These are phyloP conservation scores for Abramis brama DNA, from an alignment of 2,113 vertebrate species.

Conservation along the genomic window DNA sequence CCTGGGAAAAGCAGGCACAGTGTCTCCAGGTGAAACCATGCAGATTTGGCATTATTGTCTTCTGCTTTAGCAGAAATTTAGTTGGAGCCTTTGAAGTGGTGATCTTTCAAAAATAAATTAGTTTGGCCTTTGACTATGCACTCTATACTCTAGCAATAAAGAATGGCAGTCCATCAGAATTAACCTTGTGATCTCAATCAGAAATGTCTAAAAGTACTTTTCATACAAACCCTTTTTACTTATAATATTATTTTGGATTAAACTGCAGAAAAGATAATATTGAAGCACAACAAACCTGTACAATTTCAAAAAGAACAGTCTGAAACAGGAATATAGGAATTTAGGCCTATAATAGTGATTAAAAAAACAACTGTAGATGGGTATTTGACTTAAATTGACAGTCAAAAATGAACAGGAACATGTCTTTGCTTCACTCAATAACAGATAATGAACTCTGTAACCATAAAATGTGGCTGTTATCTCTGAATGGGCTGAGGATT, in stretches of 20 bases:
- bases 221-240: background rate
- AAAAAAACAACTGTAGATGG: background rate
- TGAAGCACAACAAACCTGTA: background rate
- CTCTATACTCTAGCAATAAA: background rate
- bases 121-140: background rate
- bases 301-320: background rate
- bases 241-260: slow-evolving; percentile 18
- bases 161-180: background rate
- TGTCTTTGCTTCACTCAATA: background rate
- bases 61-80: background rate
- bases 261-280: background rate
- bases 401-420: background rate
- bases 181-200: slow-evolving; percentile 19
- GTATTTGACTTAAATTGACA: background rate
- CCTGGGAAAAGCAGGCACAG: background rate
- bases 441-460: background rate
- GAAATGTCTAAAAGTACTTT: background rate
- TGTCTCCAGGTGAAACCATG: slow-evolving; percentile 21
- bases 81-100: slow-evolving; percentile 1
- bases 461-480: background rate
- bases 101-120: slow-evolving; percentile 33
- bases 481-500: background rate
- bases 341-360: no score
- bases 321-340: background rate
- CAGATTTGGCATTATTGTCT: slow-evolving; percentile 31